Conservation (phyloP, 2,113 vertebrate species). For the Nanger granti region DNA sequence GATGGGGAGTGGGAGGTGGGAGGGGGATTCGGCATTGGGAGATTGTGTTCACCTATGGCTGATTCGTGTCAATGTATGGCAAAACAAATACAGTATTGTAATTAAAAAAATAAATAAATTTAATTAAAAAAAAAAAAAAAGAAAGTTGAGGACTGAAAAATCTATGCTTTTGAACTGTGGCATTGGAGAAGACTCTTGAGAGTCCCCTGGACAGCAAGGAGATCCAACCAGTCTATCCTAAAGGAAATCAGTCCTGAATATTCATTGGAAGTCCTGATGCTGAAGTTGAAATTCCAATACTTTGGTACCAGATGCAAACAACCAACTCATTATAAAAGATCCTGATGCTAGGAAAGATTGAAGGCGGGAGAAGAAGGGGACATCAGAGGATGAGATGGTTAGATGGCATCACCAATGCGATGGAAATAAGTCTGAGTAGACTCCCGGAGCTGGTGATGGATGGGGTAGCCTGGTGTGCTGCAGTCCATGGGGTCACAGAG, state of each 20-base stretch:
- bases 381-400: neutral
- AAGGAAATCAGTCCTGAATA: neutral
- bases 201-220: neutral
- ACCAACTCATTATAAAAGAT: neutral
- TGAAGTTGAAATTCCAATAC: neutral
- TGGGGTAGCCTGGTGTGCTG: accelerated
- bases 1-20: too few species aligned
- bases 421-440: neutral
- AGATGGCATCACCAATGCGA: accelerated
- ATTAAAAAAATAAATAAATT: too few species aligned
- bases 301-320: neutral
- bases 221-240: neutral
- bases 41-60: too few species aligned
- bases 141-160: neutral
- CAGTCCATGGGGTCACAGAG: neutral
- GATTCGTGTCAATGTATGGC: too few species aligned
- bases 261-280: neutral
- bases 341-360: neutral
- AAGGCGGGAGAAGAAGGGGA: neutral
- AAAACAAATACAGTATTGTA: too few species aligned
- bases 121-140: neutral
- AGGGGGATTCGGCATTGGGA: too few species aligned
- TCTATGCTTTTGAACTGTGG: neutral
- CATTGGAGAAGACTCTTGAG: neutral
- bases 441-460: neutral